Conservation (phyloP, 2,888 invertebrate genomes). For the Eupithecia pulchellata region DNA sequence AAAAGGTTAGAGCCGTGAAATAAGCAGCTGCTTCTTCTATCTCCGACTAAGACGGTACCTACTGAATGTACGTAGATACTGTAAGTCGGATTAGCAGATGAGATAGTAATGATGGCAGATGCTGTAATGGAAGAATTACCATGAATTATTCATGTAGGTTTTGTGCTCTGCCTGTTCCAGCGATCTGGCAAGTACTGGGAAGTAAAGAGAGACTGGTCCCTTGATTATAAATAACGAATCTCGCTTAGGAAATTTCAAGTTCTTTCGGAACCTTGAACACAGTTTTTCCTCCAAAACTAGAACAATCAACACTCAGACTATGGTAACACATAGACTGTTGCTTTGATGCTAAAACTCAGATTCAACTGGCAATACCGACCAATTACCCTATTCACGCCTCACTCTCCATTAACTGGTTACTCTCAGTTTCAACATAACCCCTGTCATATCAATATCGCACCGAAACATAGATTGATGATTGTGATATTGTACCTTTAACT, state of each 20-base stretch:
- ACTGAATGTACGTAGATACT: conserved; percentile 19
- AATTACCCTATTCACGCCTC: conserved; percentile 17
- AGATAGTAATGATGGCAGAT: conserved; percentile 30
- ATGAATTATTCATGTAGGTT: conserved; percentile 17
- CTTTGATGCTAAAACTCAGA: background rate
- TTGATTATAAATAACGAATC: background rate
- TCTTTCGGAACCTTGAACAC: background rate
- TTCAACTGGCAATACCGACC: background rate
- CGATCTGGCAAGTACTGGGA: no score
- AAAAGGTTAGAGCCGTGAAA: conserved; percentile 31
- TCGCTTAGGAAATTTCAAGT: background rate
- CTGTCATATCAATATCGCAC: background rate
- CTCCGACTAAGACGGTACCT: conserved; percentile 17
- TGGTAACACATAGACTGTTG: background rate
- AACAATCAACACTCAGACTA: background rate
- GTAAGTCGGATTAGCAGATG: conserved; percentile 33
- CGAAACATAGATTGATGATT: background rate
- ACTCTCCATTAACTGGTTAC: conserved; percentile 19
- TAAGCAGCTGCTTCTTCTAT: conserved; percentile 32
- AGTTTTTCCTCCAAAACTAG: background rate
- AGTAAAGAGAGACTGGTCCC: no score
- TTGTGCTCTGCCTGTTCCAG: background rate
- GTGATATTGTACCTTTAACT: background rate
- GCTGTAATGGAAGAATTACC: conserved; percentile 31
- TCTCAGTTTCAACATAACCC: conserved; percentile 25